Conservation (phyloP, 2,113 vertebrate genomes). For the Pipa parva region DNA sequence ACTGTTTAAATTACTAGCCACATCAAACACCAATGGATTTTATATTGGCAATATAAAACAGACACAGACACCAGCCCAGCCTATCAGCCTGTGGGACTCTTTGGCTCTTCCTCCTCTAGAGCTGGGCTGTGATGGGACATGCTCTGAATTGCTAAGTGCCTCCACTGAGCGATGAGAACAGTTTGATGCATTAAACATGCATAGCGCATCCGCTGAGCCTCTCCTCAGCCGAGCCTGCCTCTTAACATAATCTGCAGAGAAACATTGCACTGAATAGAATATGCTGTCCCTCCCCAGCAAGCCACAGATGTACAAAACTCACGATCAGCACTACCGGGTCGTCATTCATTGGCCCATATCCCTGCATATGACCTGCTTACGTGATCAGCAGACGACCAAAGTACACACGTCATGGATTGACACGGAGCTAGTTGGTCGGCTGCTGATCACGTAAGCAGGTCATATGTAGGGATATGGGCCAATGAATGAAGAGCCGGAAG, state of each 20-base stretch:
- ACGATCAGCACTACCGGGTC: no score
- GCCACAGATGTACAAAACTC: no score
- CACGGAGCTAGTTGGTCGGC: no score
- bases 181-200: constrained; percentile 84
- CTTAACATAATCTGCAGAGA: constrained; percentile 70
- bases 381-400: no score
- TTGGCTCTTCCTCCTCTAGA: constrained; percentile 56
- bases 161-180: constrained; percentile 75
- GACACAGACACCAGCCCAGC: constrained; percentile 28
- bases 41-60: constrained; percentile 21
- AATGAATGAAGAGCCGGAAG: no score
- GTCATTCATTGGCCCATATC: no score
- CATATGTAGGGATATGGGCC: no score
- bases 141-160: constrained; percentile 81
- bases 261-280: constrained; percentile 68
- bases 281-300: constrained; percentile 56
- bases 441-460: no score
- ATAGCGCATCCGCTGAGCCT: constrained; percentile 77
- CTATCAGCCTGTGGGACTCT: constrained; percentile 38
- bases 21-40: no score
- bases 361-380: no score
- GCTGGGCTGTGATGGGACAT: constrained; percentile 77
- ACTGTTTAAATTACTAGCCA: not conserved
- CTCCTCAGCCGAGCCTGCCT: constrained; percentile 70
- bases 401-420: no score